phyloP scores from a whole-genome alignment of 2,113 vertebrate species.

The Melanerpes aurifrons region DNA sequence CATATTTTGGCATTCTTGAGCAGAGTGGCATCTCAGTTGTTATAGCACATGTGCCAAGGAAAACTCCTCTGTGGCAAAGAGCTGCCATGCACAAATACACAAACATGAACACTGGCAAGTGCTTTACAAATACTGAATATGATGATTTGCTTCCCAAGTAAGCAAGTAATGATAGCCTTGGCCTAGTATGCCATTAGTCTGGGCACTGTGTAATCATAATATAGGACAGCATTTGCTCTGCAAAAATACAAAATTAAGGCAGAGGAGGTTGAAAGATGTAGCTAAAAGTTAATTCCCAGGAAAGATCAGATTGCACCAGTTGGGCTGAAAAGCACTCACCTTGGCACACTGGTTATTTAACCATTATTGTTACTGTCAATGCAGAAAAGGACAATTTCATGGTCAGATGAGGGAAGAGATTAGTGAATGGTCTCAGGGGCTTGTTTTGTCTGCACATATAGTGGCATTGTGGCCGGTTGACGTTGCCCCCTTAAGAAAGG shows the following conservation, averaged over 20 bases:
- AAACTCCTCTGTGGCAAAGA: neutral
- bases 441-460: neutral
- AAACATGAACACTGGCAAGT: neutral
- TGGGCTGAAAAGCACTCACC: neutral
- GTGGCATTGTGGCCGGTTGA: too few relatives aligned
- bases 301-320: neutral
- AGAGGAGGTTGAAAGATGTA: neutral
- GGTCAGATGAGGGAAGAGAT: neutral
- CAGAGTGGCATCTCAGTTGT: rapidly evolving
- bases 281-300: neutral
- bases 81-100: rapidly evolving
- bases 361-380: neutral
- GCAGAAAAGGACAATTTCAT: neutral
- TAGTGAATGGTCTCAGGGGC: neutral
- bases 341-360: neutral
- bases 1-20: rapidly evolving
- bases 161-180: constrained; percentile 4
- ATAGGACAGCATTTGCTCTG: neutral
- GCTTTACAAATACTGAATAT: neutral
- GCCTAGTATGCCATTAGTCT: neutral
- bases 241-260: neutral
- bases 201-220: neutral
- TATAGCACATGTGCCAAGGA: rapidly evolving
- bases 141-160: neutral
- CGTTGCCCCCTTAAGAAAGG: too few relatives aligned